A percentile compares a stretch with the other conserved stretches of the same genome.
These are phyloP conservation scores for Xestia ashworthii DNA, from an alignment of 2,888 invertebrate genomes.

Conservation along the genomic window DNA sequence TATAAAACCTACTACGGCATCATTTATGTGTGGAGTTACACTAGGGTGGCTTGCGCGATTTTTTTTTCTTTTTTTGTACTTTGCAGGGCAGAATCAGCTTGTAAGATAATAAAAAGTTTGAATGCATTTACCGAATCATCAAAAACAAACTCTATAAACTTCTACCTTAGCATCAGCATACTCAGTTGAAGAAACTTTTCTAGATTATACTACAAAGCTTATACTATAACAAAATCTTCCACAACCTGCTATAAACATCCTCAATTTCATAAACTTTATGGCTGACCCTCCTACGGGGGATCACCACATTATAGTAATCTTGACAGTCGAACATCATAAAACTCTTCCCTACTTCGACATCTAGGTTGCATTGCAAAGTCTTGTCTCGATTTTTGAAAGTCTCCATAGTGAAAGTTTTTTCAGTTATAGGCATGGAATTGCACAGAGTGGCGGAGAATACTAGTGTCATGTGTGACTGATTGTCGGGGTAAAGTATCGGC, in stretches of 20 bases:
- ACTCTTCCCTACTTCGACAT: conserved; percentile 78
- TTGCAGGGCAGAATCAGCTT: background rate
- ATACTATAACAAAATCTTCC: background rate
- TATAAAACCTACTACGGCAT: background rate
- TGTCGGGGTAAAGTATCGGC: conserved; percentile 53
- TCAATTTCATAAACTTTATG: conserved; percentile 83
- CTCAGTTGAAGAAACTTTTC: background rate
- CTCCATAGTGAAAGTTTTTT: conserved; percentile 68
- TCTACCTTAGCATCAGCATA: background rate
- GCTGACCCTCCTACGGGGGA: conserved; percentile 72
- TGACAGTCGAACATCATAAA: conserved; percentile 86
- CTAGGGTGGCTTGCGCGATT: background rate
- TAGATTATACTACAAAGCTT: conserved; percentile 7
- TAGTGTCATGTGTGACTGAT: conserved; percentile 44
- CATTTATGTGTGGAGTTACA: background rate
- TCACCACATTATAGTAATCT: conserved; percentile 72
- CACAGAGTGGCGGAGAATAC: conserved; percentile 45
- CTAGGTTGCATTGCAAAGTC: conserved; percentile 82
- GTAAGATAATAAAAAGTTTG: background rate
- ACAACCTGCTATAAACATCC: conserved; percentile 84
- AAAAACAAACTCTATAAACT: background rate
- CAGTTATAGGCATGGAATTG: conserved; percentile 36
- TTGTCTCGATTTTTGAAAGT: conserved; percentile 74
- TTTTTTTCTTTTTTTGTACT: no score
- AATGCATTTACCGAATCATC: background rate